These are phyloP conservation scores for Vulpes lagopus DNA, from an alignment of 2,113 vertebrate genomes.

Conservation along the genomic window DNA sequence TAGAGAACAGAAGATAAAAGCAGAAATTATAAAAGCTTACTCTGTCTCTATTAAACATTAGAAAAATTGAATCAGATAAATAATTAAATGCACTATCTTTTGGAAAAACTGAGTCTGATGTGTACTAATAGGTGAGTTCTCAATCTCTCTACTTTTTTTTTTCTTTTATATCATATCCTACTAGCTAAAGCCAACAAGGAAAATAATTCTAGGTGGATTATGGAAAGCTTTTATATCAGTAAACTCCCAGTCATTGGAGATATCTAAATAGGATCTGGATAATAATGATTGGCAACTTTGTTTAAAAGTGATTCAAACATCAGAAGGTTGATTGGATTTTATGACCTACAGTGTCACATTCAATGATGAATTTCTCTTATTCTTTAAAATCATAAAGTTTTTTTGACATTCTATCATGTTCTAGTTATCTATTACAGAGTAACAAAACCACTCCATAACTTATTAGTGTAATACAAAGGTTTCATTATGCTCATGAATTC, in stretches of 20 bases:
- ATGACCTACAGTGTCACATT: background rate
- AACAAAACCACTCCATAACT: background rate
- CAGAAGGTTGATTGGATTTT: background rate
- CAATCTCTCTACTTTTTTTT: background rate
- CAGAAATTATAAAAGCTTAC: slow-evolving; percentile 38
- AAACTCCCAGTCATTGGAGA: background rate
- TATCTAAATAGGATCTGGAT: background rate
- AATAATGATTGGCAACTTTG: background rate
- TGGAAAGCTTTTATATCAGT: background rate
- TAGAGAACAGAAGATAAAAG: slow-evolving; percentile 44
- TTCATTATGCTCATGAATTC: background rate
- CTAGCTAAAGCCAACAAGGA: background rate
- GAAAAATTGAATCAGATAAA: background rate
- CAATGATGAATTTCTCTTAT: background rate
- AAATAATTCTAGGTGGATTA: background rate
- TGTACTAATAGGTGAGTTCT: background rate
- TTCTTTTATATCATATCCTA: slow-evolving; percentile 34
- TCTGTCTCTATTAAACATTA: slow-evolving; percentile 15
- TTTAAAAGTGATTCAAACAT: background rate
- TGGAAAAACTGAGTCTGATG: background rate
- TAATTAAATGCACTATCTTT: background rate
- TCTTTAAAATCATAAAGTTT: background rate
- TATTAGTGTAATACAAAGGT: background rate
- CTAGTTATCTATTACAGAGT: background rate
- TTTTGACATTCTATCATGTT: background rate